Percentiles rank a stretch among this genome's conserved stretches.
Conservation (phyloP, 2,797 vertebrate species). For the Pipistrellus pipistrellus region DNA sequence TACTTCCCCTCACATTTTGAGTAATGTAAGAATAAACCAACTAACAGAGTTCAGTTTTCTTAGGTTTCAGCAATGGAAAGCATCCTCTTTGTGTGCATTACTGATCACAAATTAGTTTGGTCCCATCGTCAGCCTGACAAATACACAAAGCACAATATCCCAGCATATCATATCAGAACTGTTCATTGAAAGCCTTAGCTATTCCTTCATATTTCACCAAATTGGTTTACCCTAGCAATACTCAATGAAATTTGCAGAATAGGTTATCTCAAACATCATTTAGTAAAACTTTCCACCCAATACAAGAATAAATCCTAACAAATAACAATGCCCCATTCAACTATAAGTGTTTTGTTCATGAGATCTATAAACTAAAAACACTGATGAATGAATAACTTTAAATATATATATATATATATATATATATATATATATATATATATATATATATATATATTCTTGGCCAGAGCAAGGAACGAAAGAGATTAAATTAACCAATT, state of each 20-base stretch:
- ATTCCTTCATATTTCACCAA: background rate
- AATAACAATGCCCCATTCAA: background rate
- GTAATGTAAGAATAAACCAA: constrained; percentile 6
- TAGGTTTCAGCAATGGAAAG: background rate
- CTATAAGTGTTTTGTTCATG: constrained; percentile 15
- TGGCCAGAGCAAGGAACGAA: background rate
- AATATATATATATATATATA: background rate
- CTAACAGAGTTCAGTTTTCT: background rate
- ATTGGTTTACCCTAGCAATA: background rate
- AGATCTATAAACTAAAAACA: background rate
- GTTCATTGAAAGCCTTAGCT: background rate
- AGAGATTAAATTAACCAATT: background rate
- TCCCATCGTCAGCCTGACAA: background rate
- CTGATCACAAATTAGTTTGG: background rate
- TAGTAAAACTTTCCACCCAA: background rate
- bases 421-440: background rate
- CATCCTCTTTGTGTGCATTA: background rate
- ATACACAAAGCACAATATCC: background rate
- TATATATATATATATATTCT: background rate
- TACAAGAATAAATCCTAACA: background rate
- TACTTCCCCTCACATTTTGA: background rate
- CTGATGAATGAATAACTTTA: background rate
- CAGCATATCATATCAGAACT: constrained; percentile 14
- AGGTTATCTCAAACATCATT: background rate
- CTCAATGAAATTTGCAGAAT: background rate